A percentile compares a stretch with the other conserved stretches of the same genome.
Evolutionary conservation across 2,888 invertebrate genomes (phyloP).

Genomic region (Agriotes lineatus): DNA sequence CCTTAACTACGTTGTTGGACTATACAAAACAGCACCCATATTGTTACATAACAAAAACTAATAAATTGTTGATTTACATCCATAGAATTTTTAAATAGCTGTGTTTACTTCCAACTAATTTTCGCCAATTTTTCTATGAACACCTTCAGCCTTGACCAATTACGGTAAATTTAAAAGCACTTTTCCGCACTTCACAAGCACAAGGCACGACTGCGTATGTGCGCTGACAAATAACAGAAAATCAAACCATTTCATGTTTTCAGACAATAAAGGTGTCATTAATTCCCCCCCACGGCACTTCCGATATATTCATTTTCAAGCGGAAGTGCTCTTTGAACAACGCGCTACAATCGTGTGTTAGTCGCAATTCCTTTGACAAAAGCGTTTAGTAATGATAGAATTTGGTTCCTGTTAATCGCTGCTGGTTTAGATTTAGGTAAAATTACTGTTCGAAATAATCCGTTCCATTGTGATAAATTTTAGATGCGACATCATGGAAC

Average conservation of each 20-base stretch:
- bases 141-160: background rate
- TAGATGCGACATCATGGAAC: too few relatives aligned
- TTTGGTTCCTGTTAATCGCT: too few relatives aligned
- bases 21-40: too few relatives aligned
- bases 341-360: background rate
- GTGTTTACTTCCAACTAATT: background rate
- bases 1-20: too few relatives aligned
- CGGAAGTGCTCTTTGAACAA: constrained; percentile 56
- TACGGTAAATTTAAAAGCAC: background rate
- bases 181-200: constrained; percentile 20
- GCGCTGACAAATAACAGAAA: constrained; percentile 38
- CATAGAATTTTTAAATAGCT: background rate
- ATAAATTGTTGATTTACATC: background rate
- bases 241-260: constrained; percentile 57
- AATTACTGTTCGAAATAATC: too few relatives aligned
- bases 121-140: background rate
- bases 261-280: constrained; percentile 55
- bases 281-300: constrained; percentile 52
- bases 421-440: too few relatives aligned
- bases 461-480: too few relatives aligned
- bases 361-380: background rate
- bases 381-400: too few relatives aligned
- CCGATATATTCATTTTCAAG: constrained; percentile 54
- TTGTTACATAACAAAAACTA: background rate
- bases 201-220: constrained; percentile 18